Conservation (phyloP, 2,888 invertebrate genomes). For the Mystacides longicornis region DNA sequence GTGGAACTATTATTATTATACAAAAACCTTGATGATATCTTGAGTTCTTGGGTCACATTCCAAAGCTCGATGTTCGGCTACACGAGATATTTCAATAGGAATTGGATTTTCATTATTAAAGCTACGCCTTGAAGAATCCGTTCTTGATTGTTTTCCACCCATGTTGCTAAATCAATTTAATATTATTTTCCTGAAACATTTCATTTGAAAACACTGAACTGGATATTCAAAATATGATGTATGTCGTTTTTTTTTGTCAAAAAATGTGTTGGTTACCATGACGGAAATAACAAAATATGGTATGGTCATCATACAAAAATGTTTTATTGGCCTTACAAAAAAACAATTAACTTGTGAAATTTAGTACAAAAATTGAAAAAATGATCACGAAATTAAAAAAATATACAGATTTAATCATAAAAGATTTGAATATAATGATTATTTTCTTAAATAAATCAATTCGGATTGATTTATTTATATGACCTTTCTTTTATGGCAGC, state of each 20-base stretch:
- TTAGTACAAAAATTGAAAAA: no score
- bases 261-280: not conserved
- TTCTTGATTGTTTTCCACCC: not conserved
- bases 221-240: not conserved
- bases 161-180: not conserved
- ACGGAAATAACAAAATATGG: not conserved
- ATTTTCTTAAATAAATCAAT: no score
- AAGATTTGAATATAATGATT: no score
- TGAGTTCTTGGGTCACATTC: not conserved
- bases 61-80: not conserved
- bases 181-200: not conserved
- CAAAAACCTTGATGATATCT: not conserved
- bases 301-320: no score
- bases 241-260: not conserved
- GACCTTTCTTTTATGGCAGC: no score
- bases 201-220: not conserved
- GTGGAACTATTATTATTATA: no score
- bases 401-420: no score
- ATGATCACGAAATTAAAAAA: no score
- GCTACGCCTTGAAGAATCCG: not conserved
- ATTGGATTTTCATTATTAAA: conserved; percentile 1
- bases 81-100: not conserved
- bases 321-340: no score
- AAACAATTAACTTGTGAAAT: no score
- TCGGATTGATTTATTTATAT: no score